Percentiles rank a stretch among this genome's conserved stretches.
phyloP scores from a whole-genome alignment of 2,113 vertebrate species.

The Solea senegalensis region DNA sequence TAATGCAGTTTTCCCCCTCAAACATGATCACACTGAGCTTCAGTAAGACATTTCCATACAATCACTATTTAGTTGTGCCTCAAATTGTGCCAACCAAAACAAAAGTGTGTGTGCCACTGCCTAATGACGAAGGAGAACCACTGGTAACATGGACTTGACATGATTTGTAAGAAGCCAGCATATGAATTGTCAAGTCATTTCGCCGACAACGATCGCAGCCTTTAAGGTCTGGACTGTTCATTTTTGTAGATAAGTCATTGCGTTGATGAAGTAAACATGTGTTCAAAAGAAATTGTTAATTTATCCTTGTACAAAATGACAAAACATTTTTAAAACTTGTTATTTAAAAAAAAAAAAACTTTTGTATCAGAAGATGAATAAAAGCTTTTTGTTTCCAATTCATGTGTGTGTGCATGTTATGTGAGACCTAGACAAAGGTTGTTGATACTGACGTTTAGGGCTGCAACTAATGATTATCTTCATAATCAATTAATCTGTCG shows the following conservation, averaged over 20 bases:
- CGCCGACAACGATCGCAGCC: slow-evolving; percentile 52
- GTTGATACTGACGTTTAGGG: too few relatives aligned
- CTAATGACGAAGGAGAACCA: slow-evolving; percentile 44
- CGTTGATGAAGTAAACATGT: slow-evolving; percentile 65
- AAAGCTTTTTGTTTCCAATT: slow-evolving; percentile 69
- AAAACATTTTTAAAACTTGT: slow-evolving; percentile 61
- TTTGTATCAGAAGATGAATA: slow-evolving; percentile 84
- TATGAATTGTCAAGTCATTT: slow-evolving; percentile 37
- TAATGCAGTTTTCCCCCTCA: slow-evolving; percentile 53
- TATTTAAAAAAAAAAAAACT: slow-evolving; percentile 82
- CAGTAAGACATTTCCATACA: slow-evolving; percentile 63
- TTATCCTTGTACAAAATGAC: slow-evolving; percentile 84
- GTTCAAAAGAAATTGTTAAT: slow-evolving; percentile 80
- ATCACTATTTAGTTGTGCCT: slow-evolving; percentile 32
- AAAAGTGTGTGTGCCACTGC: slow-evolving; percentile 2
- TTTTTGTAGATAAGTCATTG: slow-evolving; percentile 59
- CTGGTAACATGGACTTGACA: slow-evolving; percentile 40
- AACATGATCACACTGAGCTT: slow-evolving; percentile 47
- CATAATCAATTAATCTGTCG: too few relatives aligned
- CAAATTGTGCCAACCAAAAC: slow-evolving; percentile 9
- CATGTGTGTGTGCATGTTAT: not conserved
- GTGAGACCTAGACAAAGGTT: too few relatives aligned
- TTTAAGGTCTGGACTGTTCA: slow-evolving; percentile 52
- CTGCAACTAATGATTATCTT: too few relatives aligned
- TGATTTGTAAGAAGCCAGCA: slow-evolving; percentile 36